Evolutionary conservation across 2,888 invertebrate genomes (phyloP).

Genomic region (Shargacucullia verbasci): DNA sequence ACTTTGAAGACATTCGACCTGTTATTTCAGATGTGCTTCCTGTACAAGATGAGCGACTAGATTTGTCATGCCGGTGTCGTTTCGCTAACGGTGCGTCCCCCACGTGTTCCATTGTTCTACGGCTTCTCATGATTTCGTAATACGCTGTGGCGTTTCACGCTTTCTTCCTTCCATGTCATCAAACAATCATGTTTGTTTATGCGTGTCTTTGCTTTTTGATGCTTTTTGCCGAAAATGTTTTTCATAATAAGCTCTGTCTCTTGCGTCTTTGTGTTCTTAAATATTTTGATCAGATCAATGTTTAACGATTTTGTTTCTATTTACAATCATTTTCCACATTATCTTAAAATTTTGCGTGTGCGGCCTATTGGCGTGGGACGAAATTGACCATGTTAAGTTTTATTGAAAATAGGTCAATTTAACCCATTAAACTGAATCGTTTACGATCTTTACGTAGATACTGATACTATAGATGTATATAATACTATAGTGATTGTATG

Average conservation of each 20-base stretch:
- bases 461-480: slow-evolving; percentile 55
- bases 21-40: slow-evolving; percentile 69
- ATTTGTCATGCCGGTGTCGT: slow-evolving; percentile 64
- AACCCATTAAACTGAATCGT: slow-evolving; percentile 65
- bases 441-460: slow-evolving; percentile 58
- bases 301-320: background rate
- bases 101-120: slow-evolving; percentile 75
- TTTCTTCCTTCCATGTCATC: slow-evolving; percentile 57
- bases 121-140: slow-evolving; percentile 62
- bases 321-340: slow-evolving; percentile 10
- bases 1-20: slow-evolving; percentile 71
- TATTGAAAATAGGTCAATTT: slow-evolving; percentile 64
- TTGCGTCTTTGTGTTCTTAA: too few species aligned
- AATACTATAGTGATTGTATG: slow-evolving; percentile 60
- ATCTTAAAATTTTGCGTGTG: slow-evolving; percentile 45
- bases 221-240: slow-evolving; percentile 5
- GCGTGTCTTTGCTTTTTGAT: slow-evolving; percentile 20
- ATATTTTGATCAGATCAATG: too few species aligned
- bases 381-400: slow-evolving; percentile 62
- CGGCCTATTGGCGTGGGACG: slow-evolving; percentile 53
- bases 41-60: slow-evolving; percentile 38
- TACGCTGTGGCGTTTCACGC: slow-evolving; percentile 53
- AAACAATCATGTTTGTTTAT: slow-evolving; percentile 40
- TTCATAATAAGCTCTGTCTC: background rate
- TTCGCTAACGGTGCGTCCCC: slow-evolving; percentile 63